Evolutionary conservation across 2,888 invertebrate genomes (phyloP), one percentile per base, ranked within the genome.

Genomic region (Hermaeophaga mercurialis): DNA sequence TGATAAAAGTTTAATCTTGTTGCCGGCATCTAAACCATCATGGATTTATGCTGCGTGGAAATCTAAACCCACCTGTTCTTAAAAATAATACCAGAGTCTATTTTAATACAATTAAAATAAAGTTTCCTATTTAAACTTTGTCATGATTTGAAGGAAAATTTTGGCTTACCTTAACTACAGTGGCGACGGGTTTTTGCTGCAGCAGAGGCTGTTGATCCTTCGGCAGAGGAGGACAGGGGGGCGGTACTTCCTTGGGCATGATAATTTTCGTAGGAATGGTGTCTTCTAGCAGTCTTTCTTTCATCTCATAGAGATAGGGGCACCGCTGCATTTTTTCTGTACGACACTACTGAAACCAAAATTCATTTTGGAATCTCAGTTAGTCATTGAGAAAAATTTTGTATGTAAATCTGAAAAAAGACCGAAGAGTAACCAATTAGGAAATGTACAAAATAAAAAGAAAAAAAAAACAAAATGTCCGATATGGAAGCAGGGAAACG

Each of bases 291-390:
- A 92, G 83, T 74, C 92, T 89, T 85, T 92, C 91, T 83, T 91
- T 91, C 92, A 92, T 92, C 86, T 92, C 92, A 84, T 91, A 90
- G 80, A 92, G 88, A 83, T 92, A 92, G 74, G 92, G 92, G 83
- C 91, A 92, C 81, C 91, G 86, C 84, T 89, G 89, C 89, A 89
- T 89, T 80, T 84, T 85, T 82, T 83, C 71, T 57, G 75, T 67
- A 70, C 74, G 75, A 62, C 76, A 76, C 77, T 78, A 77, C 78
- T 78, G 74, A 19, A 75, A 75, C 56, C 57, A 62, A 61, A 61
- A 46, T 49, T 31, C 50, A 50, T 50, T 50, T 50, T 41, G 50
- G 50, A 50, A 39, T 50, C 33, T 50, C 49, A 49, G 50, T 33
- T 41, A 41, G 11, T 47, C 47, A 47, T 28, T 50, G 17, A 50